Evolutionary conservation across 2,888 invertebrate species (phyloP), one percentile per base, ranked within the genome.

Genomic region (Cryptophagus acutangulus): DNA sequence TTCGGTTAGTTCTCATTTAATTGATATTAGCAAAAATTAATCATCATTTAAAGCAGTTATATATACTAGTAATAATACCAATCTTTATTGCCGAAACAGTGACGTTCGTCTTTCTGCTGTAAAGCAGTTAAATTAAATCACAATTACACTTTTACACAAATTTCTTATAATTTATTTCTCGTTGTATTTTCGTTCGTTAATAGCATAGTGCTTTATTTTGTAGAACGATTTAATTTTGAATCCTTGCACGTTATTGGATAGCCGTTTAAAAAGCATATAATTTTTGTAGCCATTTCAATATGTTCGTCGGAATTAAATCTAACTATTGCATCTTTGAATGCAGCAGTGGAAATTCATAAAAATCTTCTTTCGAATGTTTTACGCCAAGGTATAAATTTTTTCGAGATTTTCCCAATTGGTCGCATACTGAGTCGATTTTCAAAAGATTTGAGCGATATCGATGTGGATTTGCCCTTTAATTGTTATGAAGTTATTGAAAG

Each of bases 361-460:
- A 57, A 60, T 46, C 69, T 82, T 54, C 67, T 84, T 49, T 52
- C 62, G 36, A 71, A 72, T 55, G 70, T 82, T 51, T 70, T 85
- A 38, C 74, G 74, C 55, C 77, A 73, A 56, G 81, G 82, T 44
- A 76, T 79, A 71, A 74, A 75, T 51, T 84, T 84, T 71, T 84
- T 84, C 69, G 83, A 84, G 66, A 72, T 77, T 49, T 79, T 81
- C 51, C 84, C 84, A 4, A 58, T 74, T 47, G 84, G 84, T 60
- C 73, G 84, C 59, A 74, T 84, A 52, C 70, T 84, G 37, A 79
- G 80, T 69, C 75, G 81, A 54, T 81, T 83, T 66, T 76, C 79
- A 54, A 79, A 77, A 70, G 84, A 84, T 67, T 70, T 81, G 59
- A 78, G 79, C 58, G 75, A 75, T 51, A 63, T 82, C 56, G 83